Conservation (phyloP, 1,140 invertebrate species). For the Chlorops oryzae region DNA sequence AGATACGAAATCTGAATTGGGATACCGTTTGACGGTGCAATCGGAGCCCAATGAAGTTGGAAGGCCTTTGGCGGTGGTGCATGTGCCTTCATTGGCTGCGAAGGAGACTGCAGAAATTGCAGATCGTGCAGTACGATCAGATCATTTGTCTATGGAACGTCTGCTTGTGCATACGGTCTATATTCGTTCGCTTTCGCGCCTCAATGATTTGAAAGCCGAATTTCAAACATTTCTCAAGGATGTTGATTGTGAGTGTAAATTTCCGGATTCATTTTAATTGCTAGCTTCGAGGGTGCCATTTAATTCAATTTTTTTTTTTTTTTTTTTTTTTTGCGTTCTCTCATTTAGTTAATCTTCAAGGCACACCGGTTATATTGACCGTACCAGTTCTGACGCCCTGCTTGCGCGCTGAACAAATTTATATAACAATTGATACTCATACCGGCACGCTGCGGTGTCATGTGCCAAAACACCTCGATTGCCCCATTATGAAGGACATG, state of each 20-base stretch:
- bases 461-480: slow-evolving; percentile 78
- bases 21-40: slow-evolving; percentile 82
- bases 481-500: slow-evolving; percentile 74
- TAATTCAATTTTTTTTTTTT: neutral
- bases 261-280: neutral
- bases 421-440: slow-evolving; percentile 89
- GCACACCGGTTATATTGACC: slow-evolving; percentile 84
- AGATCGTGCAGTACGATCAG: slow-evolving; percentile 73
- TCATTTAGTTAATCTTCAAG: slow-evolving; percentile 58
- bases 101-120: slow-evolving; percentile 62
- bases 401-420: slow-evolving; percentile 80
- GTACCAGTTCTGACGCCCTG: slow-evolving; percentile 84
- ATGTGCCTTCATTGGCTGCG: slow-evolving; percentile 76
- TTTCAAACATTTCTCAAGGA: slow-evolving; percentile 66
- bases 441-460: slow-evolving; percentile 87
- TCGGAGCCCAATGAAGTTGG: slow-evolving; percentile 78
- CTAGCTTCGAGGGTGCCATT: neutral
- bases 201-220: slow-evolving; percentile 78
- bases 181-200: slow-evolving; percentile 74
- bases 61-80: slow-evolving; percentile 75
- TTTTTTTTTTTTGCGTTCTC: slow-evolving; percentile 1
- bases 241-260: slow-evolving; percentile 59
- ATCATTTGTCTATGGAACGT: slow-evolving; percentile 88
- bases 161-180: slow-evolving; percentile 97
- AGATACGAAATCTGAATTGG: slow-evolving; percentile 75